These are phyloP conservation scores for Drepana arcuata DNA, from an alignment of 1,140 invertebrate species.

Conservation along the genomic window DNA sequence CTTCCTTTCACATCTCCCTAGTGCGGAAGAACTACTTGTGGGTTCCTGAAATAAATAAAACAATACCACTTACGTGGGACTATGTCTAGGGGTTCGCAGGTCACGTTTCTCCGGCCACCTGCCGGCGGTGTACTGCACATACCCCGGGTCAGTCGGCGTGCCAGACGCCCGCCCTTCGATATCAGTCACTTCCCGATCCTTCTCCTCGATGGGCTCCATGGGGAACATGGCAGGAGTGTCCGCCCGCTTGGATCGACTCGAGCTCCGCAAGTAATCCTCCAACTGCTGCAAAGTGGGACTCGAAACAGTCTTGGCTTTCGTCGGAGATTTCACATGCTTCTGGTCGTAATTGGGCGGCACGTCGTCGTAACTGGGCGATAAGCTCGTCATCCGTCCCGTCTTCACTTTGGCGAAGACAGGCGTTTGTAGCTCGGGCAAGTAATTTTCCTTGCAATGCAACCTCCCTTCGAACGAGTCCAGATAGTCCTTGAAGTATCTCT, in stretches of 20 bases:
- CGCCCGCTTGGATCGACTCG: slow-evolving; percentile 34
- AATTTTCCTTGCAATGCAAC: slow-evolving; percentile 50
- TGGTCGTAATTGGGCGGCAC: slow-evolving; percentile 44
- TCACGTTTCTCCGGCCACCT: slow-evolving; percentile 75
- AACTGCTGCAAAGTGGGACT: slow-evolving; percentile 63
- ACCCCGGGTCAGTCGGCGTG: slow-evolving; percentile 78
- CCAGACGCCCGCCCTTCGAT: slow-evolving; percentile 63
- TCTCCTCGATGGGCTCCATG: slow-evolving; percentile 63
- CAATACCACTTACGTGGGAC: slow-evolving; percentile 72
- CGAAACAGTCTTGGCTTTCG: slow-evolving; percentile 43
- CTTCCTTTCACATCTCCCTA: too few relatives aligned
- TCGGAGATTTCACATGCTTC: slow-evolving; percentile 41
- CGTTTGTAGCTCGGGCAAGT: slow-evolving; percentile 61
- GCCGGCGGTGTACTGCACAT: slow-evolving; percentile 78
- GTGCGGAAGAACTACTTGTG: too few relatives aligned
- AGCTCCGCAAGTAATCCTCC: slow-evolving; percentile 55
- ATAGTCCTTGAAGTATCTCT: slow-evolving; percentile 54
- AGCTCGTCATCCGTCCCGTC: slow-evolving; percentile 35
- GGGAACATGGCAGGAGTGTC: slow-evolving; percentile 69
- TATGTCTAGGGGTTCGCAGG: slow-evolving; percentile 74
- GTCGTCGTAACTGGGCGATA: slow-evolving; percentile 57
- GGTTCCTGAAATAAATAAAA: too few relatives aligned
- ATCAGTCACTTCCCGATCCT: slow-evolving; percentile 33
- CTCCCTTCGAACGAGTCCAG: slow-evolving; percentile 37
- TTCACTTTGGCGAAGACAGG: slow-evolving; percentile 65